A percentile compares a stretch with the other conserved stretches of the same genome.
These are phyloP conservation scores for Cynodonichthys magdalenae DNA, from an alignment of 2,797 vertebrate species.

Conservation along the genomic window DNA sequence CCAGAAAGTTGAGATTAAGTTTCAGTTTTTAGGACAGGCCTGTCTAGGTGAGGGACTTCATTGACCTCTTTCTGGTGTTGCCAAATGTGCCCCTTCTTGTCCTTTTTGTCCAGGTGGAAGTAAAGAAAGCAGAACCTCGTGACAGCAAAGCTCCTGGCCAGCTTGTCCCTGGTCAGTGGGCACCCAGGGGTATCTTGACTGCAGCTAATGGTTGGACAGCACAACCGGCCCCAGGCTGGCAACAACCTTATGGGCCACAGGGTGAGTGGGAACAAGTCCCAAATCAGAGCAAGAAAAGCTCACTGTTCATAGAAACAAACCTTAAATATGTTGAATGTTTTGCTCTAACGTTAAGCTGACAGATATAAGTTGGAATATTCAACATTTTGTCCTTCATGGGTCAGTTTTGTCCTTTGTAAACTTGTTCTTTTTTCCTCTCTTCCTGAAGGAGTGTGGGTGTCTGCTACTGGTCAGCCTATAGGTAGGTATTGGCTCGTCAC, in stretches of 20 bases:
- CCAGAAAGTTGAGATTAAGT: conserved; percentile 83
- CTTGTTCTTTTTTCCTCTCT: conserved; percentile 30
- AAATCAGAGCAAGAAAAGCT: conserved; percentile 48
- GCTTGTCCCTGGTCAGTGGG: conserved; percentile 93
- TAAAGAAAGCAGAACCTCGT: conserved; percentile 97
- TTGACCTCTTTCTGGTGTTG: conserved; percentile 48
- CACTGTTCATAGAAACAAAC: conserved; percentile 24
- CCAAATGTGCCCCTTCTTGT: conserved; percentile 80
- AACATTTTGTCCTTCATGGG: conserved; percentile 24
- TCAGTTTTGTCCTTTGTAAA: conserved; percentile 25
- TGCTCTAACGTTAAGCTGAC: conserved; percentile 31
- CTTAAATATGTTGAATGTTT: conserved; percentile 28
- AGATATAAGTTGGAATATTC: conserved; percentile 14
- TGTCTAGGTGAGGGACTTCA: conserved; percentile 81
- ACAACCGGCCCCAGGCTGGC: conserved; percentile 95
- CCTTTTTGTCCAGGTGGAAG: conserved; percentile 96
- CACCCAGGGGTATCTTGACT: conserved; percentile 91
- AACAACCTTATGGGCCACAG: conserved; percentile 95
- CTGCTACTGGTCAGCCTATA: conserved; percentile 95
- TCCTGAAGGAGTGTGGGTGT: conserved; percentile 96
- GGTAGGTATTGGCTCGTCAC: conserved; percentile 80
- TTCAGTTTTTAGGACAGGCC: conserved; percentile 81
- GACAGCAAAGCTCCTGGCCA: conserved; percentile 97
- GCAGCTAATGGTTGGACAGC: conserved; percentile 98
- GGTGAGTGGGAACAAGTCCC: conserved; percentile 84